These are phyloP conservation scores for Phymorhynchus buccinoides DNA, from an alignment of 1,140 invertebrate genomes.

Conservation along the genomic window DNA sequence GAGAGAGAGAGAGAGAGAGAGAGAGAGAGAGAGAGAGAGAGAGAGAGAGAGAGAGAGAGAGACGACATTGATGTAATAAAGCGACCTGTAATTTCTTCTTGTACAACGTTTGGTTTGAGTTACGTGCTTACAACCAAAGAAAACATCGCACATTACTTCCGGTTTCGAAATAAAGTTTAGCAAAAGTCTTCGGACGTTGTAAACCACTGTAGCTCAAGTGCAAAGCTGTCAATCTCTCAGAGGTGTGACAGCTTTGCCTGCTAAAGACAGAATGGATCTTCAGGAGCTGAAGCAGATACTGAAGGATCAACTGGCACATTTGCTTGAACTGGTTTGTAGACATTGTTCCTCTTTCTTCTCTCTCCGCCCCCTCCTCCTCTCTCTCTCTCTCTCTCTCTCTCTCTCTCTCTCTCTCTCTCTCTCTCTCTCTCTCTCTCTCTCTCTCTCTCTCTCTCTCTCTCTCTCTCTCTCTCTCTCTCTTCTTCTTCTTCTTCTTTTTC, in stretches of 20 bases:
- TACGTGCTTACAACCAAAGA: too few relatives aligned
- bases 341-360: not conserved
- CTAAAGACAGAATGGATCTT: slow-evolving; percentile 33
- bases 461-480: not conserved
- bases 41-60: too few relatives aligned
- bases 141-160: not conserved
- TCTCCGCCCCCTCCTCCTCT: not conserved
- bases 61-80: not conserved
- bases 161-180: not conserved
- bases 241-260: not conserved
- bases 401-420: too few relatives aligned
- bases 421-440: too few relatives aligned
- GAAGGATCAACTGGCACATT: slow-evolving; percentile 50
- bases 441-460: too few relatives aligned
- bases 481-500: not conserved
- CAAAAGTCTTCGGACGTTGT: not conserved
- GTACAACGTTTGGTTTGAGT: too few relatives aligned
- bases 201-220: not conserved
- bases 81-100: not conserved
- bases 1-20: too few relatives aligned
- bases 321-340: slow-evolving; percentile 52
- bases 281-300: slow-evolving; percentile 47
- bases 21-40: too few relatives aligned
- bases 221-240: not conserved
- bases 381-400: not conserved